Evolutionary conservation across 1,140 invertebrate genomes (phyloP).

Genomic region (Batillaria attramentaria): DNA sequence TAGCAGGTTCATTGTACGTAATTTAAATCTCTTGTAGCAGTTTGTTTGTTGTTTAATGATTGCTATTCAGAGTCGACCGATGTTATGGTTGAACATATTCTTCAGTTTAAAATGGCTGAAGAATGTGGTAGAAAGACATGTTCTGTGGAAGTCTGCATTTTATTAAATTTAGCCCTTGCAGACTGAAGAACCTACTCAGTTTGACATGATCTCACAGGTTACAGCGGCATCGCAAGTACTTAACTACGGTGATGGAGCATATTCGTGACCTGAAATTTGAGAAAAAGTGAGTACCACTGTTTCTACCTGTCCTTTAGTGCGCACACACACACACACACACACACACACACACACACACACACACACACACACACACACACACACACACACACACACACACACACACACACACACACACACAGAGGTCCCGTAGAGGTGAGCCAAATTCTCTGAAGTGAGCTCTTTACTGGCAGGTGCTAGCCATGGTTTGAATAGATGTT

Average conservation of each 20-base stretch:
- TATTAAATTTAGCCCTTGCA: not conserved
- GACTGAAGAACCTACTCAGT: not conserved
- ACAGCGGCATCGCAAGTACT: constrained; percentile 53
- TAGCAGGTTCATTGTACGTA: no score
- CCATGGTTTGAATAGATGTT: no score
- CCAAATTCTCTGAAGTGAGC: not conserved
- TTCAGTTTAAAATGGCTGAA: not conserved
- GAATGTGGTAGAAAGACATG: no score
- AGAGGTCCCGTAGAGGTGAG: not conserved
- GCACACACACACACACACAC: no score
- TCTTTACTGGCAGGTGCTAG: not conserved
- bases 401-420: no score
- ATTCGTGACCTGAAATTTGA: constrained; percentile 57
- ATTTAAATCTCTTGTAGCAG: no score
- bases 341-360: no score
- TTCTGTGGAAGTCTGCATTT: no score
- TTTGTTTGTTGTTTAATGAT: no score
- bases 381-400: no score
- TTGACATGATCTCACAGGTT: constrained; percentile 39
- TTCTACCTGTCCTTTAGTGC: not conserved
- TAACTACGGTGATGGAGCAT: constrained; percentile 54
- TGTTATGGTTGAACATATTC: not conserved
- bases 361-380: no score
- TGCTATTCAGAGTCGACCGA: not conserved
- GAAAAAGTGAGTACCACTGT: constrained; percentile 49